Base-by-base conservation (phyloP, 2,797 vertebrate genomes). In the Naso thynnoides region DNA sequence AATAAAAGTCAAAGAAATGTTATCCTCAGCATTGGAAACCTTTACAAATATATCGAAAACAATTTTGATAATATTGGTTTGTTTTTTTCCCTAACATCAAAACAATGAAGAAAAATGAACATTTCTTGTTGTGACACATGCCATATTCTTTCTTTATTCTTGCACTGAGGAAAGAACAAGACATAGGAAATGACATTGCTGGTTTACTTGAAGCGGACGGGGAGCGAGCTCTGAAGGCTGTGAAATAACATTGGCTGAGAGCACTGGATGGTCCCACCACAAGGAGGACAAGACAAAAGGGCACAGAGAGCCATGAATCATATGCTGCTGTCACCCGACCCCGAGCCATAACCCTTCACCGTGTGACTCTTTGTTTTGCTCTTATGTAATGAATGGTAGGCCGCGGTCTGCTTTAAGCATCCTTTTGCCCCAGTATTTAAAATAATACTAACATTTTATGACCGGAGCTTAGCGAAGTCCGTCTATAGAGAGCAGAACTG, bases 281-380 rank as follows among this genome's bases (percentile, higher is more conserved):
- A 72, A 91, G 88, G 86, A 91, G 88, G 90, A 89, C 85, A 80
- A 84, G 87, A 91, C 88, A 87, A 90, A 92, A 92, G 91, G 90
- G 89, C 91, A 92, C 82, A 80, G 82, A 59, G 5, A 88, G 86
- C 90, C 88, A 86, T 93, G 93, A 94, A 92, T 94, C 92, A 94
- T 92, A 92, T 90, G 92, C 79, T 92, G 87, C 87, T 92, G 91
- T 91, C 92, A 93, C 85, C 88, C 68, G 82, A 93, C 93, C 92
- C 84, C 84, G 44, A 91, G 92, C 91, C 87, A 91, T 90, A 84
- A 89, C 83, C 90, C 88, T 85, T 83, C 85, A 73, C 85, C 83
- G 78, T 86, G 84, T 91, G 89, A 91, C 89, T 92, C 90, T 91
- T 86, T 89, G 89, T 91, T 91, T 85, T 66, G 79, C 39, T 90